Evolutionary conservation across 1,140 invertebrate species (phyloP).

Genomic region (Anthonomus grandis): DNA sequence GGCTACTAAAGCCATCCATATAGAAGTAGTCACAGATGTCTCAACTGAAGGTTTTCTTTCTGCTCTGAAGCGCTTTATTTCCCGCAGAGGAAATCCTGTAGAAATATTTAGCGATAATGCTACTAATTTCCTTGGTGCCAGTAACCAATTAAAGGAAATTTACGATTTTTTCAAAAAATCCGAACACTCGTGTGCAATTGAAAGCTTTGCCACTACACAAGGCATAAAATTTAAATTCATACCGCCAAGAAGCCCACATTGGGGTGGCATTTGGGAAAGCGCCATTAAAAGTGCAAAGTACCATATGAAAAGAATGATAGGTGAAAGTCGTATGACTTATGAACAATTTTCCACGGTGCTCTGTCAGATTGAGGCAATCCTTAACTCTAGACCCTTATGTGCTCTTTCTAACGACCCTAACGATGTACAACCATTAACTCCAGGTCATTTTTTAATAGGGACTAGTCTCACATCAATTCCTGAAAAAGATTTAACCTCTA

Average conservation of each 20-base stretch:
- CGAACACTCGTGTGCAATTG: background rate
- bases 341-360: conserved; percentile 37
- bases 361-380: conserved; percentile 32
- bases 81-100: conserved; percentile 36
- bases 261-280: conserved; percentile 38
- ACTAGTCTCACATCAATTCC: conserved; percentile 31
- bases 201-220: background rate
- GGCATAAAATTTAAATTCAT: conserved; percentile 34
- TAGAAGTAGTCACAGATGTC: conserved; percentile 46
- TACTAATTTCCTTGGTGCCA: conserved; percentile 18
- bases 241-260: conserved; percentile 37
- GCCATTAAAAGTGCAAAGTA: conserved; percentile 38
- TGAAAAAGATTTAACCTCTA: conserved; percentile 12
- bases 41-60: conserved; percentile 45
- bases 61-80: conserved; percentile 48
- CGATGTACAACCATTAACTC: conserved; percentile 38
- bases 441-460: conserved; percentile 48
- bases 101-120: conserved; percentile 22
- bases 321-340: conserved; percentile 37
- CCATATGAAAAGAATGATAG: conserved; percentile 37
- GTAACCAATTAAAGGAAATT: conserved; percentile 15
- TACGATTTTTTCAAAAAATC: conserved; percentile 8
- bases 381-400: conserved; percentile 44
- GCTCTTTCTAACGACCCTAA: conserved; percentile 34
- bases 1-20: conserved; percentile 48